A percentile compares a stretch with the other conserved stretches of the same genome.
Evolutionary conservation across 2,888 invertebrate species (phyloP).

Genomic region (Philereme vetulata): DNA sequence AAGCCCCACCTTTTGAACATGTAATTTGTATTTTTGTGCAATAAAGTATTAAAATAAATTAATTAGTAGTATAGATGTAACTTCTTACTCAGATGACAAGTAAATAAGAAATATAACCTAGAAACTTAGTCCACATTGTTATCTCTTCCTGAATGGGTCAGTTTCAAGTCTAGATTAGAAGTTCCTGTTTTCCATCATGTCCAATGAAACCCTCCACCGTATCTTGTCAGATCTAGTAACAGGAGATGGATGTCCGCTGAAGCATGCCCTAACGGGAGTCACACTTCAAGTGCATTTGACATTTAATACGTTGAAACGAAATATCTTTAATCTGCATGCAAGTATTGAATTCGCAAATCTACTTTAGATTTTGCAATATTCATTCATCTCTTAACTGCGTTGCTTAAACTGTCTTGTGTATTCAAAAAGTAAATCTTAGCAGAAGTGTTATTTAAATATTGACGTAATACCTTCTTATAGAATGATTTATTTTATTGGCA

Average conservation of each 20-base stretch:
- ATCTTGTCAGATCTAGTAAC: constrained; percentile 55
- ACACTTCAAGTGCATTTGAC: constrained; percentile 68
- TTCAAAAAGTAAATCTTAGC: constrained; percentile 24
- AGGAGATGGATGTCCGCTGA: constrained; percentile 67
- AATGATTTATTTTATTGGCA: constrained; percentile 50
- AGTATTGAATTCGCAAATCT: constrained; percentile 37
- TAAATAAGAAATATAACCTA: constrained; percentile 1
- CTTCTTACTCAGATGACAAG: not conserved
- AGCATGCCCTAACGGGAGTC: constrained; percentile 75
- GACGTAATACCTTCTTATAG: constrained; percentile 45
- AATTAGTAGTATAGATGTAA: no score
- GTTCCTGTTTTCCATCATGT: constrained; percentile 20
- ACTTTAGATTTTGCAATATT: constrained; percentile 19
- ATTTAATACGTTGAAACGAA: constrained; percentile 69
- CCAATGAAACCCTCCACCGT: constrained; percentile 27
- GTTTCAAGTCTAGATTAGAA: constrained; percentile 17
- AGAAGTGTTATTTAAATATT: constrained; percentile 38
- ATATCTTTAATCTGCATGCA: constrained; percentile 53
- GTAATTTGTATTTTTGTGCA: no score
- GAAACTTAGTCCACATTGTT: not conserved
- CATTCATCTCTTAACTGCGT: constrained; percentile 4
- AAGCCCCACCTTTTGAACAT: no score
- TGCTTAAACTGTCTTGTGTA: not conserved
- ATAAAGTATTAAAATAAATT: no score
- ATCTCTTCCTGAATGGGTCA: constrained; percentile 8